Conservation (phyloP, 2,888 invertebrate species). For the Dryobota labecula region DNA sequence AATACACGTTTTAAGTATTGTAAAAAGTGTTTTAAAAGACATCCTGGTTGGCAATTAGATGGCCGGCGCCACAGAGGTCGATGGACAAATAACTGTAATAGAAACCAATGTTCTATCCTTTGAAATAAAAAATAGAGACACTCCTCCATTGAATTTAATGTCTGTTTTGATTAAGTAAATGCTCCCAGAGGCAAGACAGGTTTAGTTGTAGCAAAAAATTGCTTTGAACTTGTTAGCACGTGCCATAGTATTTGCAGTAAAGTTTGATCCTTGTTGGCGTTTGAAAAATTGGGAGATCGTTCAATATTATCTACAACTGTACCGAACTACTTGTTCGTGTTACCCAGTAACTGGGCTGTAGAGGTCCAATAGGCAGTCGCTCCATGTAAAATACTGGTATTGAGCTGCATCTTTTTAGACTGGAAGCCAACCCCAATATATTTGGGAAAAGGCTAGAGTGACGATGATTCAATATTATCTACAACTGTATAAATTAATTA, state of each 20-base stretch:
- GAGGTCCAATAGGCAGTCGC: no score
- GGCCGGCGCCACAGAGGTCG: conserved; percentile 62
- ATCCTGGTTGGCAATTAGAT: conserved; percentile 54
- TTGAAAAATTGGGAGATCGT: neutral
- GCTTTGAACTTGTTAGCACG: conserved; percentile 23
- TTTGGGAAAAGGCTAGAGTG: no score
- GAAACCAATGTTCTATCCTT: conserved; percentile 43
- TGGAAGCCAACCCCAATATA: no score
- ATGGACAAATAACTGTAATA: conserved; percentile 58
- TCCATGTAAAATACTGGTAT: no score
- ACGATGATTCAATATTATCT: neutral
- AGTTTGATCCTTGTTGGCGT: conserved; percentile 2
- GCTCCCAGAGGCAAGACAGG: conserved; percentile 26
- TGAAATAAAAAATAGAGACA: conserved; percentile 43
- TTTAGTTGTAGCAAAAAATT: conserved; percentile 31
- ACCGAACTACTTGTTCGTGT: no score
- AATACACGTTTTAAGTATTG: conserved; percentile 36
- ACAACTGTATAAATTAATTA: neutral
- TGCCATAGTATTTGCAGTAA: neutral
- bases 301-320: neutral
- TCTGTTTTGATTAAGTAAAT: conserved; percentile 27
- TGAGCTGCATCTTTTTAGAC: no score
- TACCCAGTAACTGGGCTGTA: no score
- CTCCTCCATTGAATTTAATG: conserved; percentile 29
- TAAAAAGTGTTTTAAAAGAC: conserved; percentile 47